Evolutionary conservation across 35 echinoderm and acorn worm genomes (phyloP).

Genomic region (Amphiura filiformis): DNA sequence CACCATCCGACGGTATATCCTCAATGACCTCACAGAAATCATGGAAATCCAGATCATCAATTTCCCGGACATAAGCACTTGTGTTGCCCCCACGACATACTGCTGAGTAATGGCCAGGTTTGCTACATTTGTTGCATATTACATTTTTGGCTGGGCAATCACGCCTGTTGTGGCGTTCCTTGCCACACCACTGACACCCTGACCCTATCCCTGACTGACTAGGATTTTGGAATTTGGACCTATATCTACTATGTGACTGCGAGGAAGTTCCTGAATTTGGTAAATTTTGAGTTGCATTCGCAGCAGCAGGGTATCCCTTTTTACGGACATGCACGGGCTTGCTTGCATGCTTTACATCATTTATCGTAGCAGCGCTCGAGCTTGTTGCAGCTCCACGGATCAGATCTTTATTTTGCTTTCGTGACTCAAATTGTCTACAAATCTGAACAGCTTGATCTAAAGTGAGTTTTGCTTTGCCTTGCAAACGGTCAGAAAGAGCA

Average conservation of each 20-base stretch:
- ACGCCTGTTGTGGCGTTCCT: background rate
- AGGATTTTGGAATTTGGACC: too few species aligned
- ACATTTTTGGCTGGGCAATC: conserved; percentile 14
- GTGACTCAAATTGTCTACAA: background rate
- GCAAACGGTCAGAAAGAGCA: background rate
- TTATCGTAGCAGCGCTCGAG: background rate
- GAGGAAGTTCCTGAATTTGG: background rate
- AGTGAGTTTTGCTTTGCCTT: conserved; percentile 13
- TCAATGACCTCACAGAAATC: background rate
- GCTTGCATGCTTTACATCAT: too few species aligned
- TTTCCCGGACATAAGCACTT: background rate
- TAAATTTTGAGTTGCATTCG: background rate
- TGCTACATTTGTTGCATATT: background rate
- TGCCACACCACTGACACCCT: conserved; percentile 11
- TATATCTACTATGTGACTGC: too few species aligned
- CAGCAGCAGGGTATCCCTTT: background rate
- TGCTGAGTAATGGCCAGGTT: background rate
- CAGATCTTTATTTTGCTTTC: background rate
- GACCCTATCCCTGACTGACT: background rate
- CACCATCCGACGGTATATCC: background rate
- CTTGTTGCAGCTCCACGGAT: background rate
- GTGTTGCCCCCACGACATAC: background rate
- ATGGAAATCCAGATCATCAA: background rate
- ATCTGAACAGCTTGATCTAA: background rate
- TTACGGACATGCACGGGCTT: too few species aligned